Percentiles rank a stretch among this genome's conserved stretches.
Evolutionary conservation across 2,797 vertebrate species (phyloP).

Genomic region (Neosilurus hyrtlii): DNA sequence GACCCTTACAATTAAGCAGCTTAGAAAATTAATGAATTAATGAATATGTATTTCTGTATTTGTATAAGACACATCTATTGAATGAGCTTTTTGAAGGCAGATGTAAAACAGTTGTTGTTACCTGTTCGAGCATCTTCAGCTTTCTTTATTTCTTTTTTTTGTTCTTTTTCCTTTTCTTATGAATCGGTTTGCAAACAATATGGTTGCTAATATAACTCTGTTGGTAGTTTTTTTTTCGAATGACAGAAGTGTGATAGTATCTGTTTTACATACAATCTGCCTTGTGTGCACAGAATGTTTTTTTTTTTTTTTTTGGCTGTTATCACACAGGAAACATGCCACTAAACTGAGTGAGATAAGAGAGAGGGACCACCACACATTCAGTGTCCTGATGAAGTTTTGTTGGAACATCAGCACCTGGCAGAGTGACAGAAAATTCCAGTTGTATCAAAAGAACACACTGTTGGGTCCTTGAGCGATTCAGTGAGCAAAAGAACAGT

Average conservation of each 20-base stretch:
- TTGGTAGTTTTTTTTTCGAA: background rate
- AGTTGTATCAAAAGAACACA: background rate
- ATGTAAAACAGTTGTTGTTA: background rate
- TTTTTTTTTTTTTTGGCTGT: conserved; percentile 42
- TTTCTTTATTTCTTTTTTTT: background rate
- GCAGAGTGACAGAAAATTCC: background rate
- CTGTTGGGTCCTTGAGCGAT: background rate
- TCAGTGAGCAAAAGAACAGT: background rate
- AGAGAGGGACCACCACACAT: conserved; percentile 16
- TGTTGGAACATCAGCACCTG: conserved; percentile 17
- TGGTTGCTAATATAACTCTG: conserved; percentile 26
- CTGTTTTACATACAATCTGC: conserved; percentile 44
- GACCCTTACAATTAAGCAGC: no score
- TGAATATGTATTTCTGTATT: background rate
- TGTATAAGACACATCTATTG: background rate
- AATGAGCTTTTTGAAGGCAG: background rate
- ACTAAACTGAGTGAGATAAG: conserved; percentile 37
- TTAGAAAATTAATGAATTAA: no score
- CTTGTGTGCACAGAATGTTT: conserved; percentile 51
- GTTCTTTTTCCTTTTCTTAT: background rate
- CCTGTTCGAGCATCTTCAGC: background rate
- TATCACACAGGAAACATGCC: conserved; percentile 50
- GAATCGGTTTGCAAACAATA: background rate
- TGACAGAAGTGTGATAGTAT: conserved; percentile 17
- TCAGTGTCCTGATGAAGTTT: conserved; percentile 31